Evolutionary conservation across 2,797 vertebrate species (phyloP), one percentile per base, ranked within the genome.

Genomic region (Periophthalmus magnuspinnatus): DNA sequence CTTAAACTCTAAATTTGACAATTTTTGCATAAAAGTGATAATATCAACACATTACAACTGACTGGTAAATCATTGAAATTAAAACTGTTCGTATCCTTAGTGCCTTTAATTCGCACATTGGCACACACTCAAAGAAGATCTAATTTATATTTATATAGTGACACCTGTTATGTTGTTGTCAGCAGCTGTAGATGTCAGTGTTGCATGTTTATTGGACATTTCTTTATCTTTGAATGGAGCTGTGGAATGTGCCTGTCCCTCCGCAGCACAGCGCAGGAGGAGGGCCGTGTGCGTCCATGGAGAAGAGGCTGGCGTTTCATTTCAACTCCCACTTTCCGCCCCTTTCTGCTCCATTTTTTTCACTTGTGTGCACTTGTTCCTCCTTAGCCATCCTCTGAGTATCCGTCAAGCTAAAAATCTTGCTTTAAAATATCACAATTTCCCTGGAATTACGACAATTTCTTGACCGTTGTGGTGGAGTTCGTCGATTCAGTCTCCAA

Each of bases 361-460:
- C 28, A 24, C 13, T 5, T 56, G 24, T 19, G 64, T 88, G 81
- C 83, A 86, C 83, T 88, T 89, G 87, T 78, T 81, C 71, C 67
- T 79, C 69, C 62, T 2, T 56, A 72, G 48, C 21, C 72, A 77
- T 83, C 82, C 21, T 65, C 36, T n/a, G 17, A 60, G 7, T 66
- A 45, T 61, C 9, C 22, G 21, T 10, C 22, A 0, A 24, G 8
- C 56, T 21, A 45, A 55, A n/a, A 69, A 48, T 8, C 68, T 7
- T 21, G 0, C 21, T 2, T 24, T 21, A 13, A 22, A 62, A 6
- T 14, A 21, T 22, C 36, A n/a, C 2, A 6, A 14, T 45, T 62
- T 41, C 16, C 3, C 6, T 16, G 38, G 36, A 24, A 16, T 24
- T 47, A 47, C 33, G 19, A 7, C 2, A 11, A 16, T 8, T 47